Evolutionary conservation across 2,113 vertebrate genomes (phyloP), one percentile per base, ranked within the genome.

Genomic region (Lepidothrix coronata): DNA sequence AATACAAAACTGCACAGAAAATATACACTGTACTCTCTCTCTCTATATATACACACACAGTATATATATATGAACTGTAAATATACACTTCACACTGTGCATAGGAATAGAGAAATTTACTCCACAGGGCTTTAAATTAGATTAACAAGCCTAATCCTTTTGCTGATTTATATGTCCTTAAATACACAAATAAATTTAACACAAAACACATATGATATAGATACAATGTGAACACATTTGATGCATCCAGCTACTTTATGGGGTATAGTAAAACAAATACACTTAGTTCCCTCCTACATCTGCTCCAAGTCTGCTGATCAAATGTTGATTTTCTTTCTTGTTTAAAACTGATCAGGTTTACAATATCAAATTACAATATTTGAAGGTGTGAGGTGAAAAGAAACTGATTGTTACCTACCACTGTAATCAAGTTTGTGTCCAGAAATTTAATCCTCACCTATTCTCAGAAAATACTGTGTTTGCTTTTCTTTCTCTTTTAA

Each of bases 401-500:
- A 91, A 92, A 59, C 22, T 68, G 22, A 18, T 59, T 74, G 5
- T 62, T 81, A 39, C 52, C 5, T 76, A 71, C 35, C 12, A 83
- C 2, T 22, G 35, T 71, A 81, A 79, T 43, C 17, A 75, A 87
- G 66, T 72, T 55, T 17, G 4, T n/a, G 44, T 80, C 25, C 44
- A 59, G 17, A 39, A 73, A 89, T 31, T 93, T 95, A 74, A 89
- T 58, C 35, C 91, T 77, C 94, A 87, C 18, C 12, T 70, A 28
- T 85, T 71, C 14, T n/a, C 16, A 37, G 37, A 15, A 82, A 71
- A 49, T 5, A 63, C 5, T 2, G 5, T 20, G 15, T 23, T 84
- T 91, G 6, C 14, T 85, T 73, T 87, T 54, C 16, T 88, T 80
- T 57, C n/a, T 37, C 54, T 94, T 94, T 97, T 77, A 85, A 88